Base-by-base conservation (phyloP, 2,113 vertebrate genomes). In the Orycteropus afer region DNA sequence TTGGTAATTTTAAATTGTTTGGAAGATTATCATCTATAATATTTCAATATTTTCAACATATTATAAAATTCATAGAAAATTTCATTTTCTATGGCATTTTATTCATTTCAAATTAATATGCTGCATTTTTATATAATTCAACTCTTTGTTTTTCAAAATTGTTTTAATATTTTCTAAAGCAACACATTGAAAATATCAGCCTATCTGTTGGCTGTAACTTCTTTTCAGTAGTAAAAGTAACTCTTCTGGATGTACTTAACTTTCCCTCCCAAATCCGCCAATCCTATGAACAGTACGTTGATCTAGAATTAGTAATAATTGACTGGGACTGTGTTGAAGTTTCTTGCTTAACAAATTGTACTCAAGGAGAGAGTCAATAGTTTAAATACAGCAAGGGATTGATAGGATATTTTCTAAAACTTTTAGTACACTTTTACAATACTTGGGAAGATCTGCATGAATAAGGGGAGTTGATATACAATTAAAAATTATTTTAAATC, bases 91-190 rank as follows among this genome's bases (percentile, higher is more conserved):
- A 34, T 34, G 51, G 69, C 65, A 83, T 20, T 32, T 74, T 55
- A 76, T 57, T 69, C 47, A 55, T 53, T 81, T 77, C 74, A 86
- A 76, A 93, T 95, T 80, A 92, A 29, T 47, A 22, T n/a, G 51
- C 27, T 55, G 34, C 23, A 53, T 86, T 86, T 90, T 77, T 71
- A 79, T 65, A 23, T 51, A 65, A 81, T n/a, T 88, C 23, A 55
- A 65, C 65, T 47, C 20, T 79, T 95, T 90, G 27, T 91, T 80
- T 91, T 91, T 40, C 73, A 91, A 73, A 93, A 61, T 90, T 49
- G 63, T 37, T 74, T 83, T 59, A 83, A 76, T 69, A n/a, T 45
- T 89, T 91, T 86, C 74, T 32, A 67, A 37, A 86, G 67, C 18
- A 29, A 45, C 23, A 5, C 8, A 34, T 7, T 67, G 49, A 47